phyloP scores from a whole-genome alignment of 2,797 vertebrate species.

The Hoplostethus atlanticus region DNA sequence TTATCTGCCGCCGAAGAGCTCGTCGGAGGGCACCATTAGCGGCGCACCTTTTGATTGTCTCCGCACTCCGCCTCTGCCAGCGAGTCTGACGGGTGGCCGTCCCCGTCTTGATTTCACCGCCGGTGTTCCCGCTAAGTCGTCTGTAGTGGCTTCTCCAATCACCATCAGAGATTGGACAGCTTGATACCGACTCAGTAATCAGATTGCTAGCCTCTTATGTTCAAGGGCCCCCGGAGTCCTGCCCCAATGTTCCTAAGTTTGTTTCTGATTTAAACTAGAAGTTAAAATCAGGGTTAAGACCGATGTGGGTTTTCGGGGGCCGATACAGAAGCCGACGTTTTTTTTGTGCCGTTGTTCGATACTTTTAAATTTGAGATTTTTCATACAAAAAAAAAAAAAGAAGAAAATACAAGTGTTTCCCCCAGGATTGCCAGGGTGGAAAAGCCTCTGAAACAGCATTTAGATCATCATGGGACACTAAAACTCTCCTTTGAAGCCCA shows the following conservation, averaged over 20 bases:
- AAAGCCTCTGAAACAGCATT: no score
- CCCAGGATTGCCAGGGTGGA: no score
- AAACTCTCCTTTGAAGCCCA: no score
- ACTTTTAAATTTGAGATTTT: no score
- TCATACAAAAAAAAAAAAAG: no score
- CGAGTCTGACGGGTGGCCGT: slow-evolving; percentile 48
- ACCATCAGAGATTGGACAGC: slow-evolving; percentile 43
- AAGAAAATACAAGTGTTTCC: no score
- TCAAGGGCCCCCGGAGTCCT: slow-evolving; percentile 18
- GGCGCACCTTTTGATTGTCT: slow-evolving; percentile 47
- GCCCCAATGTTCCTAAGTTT: slow-evolving; percentile 21
- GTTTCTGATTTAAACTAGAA: slow-evolving; percentile 1
- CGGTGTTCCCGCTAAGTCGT: slow-evolving; percentile 35
- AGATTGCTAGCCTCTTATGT: slow-evolving; percentile 34
- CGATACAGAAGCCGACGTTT: no score
- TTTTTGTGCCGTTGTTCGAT: no score
- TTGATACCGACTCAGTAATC: slow-evolving; percentile 56
- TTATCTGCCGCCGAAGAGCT: slow-evolving; percentile 32
- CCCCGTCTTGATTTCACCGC: slow-evolving; percentile 54
- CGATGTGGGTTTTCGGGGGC: no score
- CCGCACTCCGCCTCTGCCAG: slow-evolving; percentile 28
- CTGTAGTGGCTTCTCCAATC: slow-evolving; percentile 56
- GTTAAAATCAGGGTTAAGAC: no score
- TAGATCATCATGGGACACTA: no score
- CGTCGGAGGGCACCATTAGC: slow-evolving; percentile 34